These are phyloP conservation scores for Saturnia japonica DNA, from an alignment of 2,888 invertebrate species.

Conservation along the genomic window DNA sequence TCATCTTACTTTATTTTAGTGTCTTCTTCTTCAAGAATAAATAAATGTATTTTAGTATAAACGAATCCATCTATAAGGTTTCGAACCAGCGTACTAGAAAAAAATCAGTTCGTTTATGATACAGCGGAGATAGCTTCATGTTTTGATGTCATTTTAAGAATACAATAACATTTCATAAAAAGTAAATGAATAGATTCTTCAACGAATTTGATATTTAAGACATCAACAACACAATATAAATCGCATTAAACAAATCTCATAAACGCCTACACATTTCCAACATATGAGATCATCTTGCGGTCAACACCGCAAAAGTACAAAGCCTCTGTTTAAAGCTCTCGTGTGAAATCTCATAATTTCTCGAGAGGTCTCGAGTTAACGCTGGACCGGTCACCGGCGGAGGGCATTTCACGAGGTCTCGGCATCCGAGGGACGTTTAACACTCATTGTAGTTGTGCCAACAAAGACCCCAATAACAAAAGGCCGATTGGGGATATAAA, in stretches of 20 bases:
- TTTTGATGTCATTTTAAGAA: neutral
- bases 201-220: neutral
- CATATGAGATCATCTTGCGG: constrained; percentile 38
- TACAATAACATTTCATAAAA: neutral
- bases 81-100: too few species aligned
- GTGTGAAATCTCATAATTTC: constrained; percentile 41
- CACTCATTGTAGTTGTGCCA: constrained; percentile 64
- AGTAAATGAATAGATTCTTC: neutral
- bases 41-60: too few species aligned
- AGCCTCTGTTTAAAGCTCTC: constrained; percentile 32
- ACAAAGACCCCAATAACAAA: constrained; percentile 65
- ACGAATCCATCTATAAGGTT: too few species aligned
- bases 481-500: constrained; percentile 40
- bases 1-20: too few species aligned
- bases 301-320: constrained; percentile 32
- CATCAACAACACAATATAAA: neutral
- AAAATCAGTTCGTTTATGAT: neutral
- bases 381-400: constrained; percentile 27
- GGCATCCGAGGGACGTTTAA: constrained; percentile 59
- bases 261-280: constrained; percentile 31
- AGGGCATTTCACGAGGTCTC: constrained; percentile 39
- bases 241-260: constrained; percentile 13
- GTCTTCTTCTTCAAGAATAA: too few species aligned
- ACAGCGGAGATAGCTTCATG: neutral
- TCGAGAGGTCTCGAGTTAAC: constrained; percentile 25